Percentiles rank a stretch among this genome's conserved stretches.
These are phyloP conservation scores for Garrulus glandarius DNA, from an alignment of 2,797 vertebrate genomes.

Conservation along the genomic window DNA sequence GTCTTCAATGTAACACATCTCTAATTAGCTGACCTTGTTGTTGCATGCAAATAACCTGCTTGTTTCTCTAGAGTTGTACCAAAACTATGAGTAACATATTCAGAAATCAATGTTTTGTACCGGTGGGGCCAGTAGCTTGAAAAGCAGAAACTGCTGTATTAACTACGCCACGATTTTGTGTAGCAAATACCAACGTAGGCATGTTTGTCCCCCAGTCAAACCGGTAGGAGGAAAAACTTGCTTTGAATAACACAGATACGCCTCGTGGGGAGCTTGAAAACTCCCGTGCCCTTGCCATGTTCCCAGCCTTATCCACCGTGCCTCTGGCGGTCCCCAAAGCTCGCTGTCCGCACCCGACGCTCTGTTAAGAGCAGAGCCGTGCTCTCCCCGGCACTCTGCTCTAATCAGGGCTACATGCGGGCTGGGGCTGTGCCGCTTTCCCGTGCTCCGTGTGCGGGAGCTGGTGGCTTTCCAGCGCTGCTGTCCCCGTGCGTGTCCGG, in stretches of 20 bases:
- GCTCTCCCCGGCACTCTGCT: background rate
- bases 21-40: background rate
- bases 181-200: background rate
- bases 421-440: background rate
- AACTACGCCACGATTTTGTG: background rate
- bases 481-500: background rate
- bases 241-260: background rate
- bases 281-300: background rate
- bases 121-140: background rate
- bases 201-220: background rate
- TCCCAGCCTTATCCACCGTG: background rate
- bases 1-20: background rate
- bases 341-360: fast-evolving
- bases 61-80: background rate
- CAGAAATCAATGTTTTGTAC: background rate
- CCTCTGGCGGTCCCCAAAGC: background rate
- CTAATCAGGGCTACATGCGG: background rate
- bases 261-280: background rate
- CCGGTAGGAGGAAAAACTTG: background rate
- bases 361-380: fast-evolving
- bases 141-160: background rate
- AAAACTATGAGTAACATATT: background rate
- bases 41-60: background rate
- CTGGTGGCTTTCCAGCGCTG: background rate
- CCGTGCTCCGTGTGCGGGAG: background rate